Conservation (phyloP, 2,888 invertebrate species). For the Enchytraeus crypticus region DNA sequence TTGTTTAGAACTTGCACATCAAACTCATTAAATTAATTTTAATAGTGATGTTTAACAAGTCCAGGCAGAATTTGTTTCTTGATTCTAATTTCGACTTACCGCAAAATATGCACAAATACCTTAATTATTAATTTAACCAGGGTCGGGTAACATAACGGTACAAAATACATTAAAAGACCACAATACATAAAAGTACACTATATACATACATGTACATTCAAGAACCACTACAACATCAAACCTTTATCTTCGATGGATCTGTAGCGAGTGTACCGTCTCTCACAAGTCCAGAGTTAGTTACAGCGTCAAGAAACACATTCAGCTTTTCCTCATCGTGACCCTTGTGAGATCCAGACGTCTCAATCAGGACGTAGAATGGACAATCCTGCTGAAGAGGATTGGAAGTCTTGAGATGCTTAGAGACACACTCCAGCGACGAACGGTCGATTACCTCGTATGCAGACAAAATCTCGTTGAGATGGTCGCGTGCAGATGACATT, state of each 20-base stretch:
- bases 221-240: too few relatives aligned
- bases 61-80: too few relatives aligned
- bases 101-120: too few relatives aligned
- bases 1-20: too few relatives aligned
- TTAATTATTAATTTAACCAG: too few relatives aligned
- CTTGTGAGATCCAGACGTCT: constrained; percentile 64
- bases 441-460: constrained; percentile 91
- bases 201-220: too few relatives aligned
- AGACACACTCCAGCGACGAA: constrained; percentile 61
- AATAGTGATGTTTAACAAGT: too few relatives aligned
- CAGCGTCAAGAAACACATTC: constrained; percentile 63
- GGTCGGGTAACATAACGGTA: too few relatives aligned
- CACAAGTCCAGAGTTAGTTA: constrained; percentile 64
- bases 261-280: constrained; percentile 74
- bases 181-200: too few relatives aligned
- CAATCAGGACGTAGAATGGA: constrained; percentile 45
- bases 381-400: constrained; percentile 12
- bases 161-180: too few relatives aligned
- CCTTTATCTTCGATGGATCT: constrained; percentile 73
- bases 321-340: constrained; percentile 82
- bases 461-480: constrained; percentile 80
- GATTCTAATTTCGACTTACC: too few relatives aligned
- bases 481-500: constrained; percentile 64
- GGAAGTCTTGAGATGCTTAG: constrained; percentile 56
- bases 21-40: too few relatives aligned